These are phyloP conservation scores for Epirrita christyi DNA, from an alignment of 2,888 invertebrate species.

Conservation along the genomic window DNA sequence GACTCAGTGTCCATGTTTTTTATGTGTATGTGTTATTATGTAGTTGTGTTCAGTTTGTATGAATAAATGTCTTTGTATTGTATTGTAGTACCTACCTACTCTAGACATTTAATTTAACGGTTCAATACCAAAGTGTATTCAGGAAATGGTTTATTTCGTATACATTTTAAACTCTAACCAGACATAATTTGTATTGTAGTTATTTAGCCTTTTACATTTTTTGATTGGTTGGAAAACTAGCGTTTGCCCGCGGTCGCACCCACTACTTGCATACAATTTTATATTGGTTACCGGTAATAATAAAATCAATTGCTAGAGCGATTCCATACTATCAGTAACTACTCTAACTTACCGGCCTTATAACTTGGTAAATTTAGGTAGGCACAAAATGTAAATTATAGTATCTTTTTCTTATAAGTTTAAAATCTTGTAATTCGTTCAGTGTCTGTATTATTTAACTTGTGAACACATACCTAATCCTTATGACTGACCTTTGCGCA, in stretches of 20 bases:
- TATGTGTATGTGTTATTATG: too few relatives aligned
- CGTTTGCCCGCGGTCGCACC: background rate
- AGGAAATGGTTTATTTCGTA: constrained; percentile 50
- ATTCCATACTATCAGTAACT: too few relatives aligned
- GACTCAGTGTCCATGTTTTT: too few relatives aligned
- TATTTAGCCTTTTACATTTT: background rate
- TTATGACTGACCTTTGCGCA: constrained; percentile 1
- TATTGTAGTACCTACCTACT: too few relatives aligned
- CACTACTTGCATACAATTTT: too few relatives aligned
- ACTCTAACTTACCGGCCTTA: too few relatives aligned
- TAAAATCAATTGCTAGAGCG: too few relatives aligned
- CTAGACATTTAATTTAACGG: constrained; percentile 59
- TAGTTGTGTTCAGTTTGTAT: too few relatives aligned
- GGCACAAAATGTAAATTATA: background rate
- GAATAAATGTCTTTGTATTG: too few relatives aligned
- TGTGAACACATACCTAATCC: background rate
- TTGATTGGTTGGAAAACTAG: background rate
- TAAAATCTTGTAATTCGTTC: background rate
- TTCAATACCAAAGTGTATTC: constrained; percentile 50
- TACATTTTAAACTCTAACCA: constrained; percentile 15
- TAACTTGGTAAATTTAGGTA: too few relatives aligned
- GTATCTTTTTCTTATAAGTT: background rate
- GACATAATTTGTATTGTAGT: constrained; percentile 18
- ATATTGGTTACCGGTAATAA: too few relatives aligned
- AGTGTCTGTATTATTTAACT: background rate